Percentiles rank a stretch among this genome's conserved stretches.
These are phyloP conservation scores for Hydrolagus colliei DNA, from an alignment of 2,797 vertebrate genomes.

Conservation along the genomic window DNA sequence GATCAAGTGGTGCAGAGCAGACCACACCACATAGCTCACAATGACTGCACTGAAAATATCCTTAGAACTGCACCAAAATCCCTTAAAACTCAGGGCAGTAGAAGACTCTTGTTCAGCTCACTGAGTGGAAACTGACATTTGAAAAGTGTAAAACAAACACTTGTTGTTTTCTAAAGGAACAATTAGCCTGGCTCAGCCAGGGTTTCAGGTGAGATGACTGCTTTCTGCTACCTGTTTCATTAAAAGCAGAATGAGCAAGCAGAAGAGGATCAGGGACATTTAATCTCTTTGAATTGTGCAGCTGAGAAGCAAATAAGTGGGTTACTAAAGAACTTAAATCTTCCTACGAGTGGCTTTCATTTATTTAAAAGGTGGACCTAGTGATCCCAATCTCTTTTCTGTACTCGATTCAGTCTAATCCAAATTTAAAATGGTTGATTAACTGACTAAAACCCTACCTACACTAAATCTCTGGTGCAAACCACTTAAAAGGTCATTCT, in stretches of 20 bases:
- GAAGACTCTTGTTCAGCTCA: slow-evolving; percentile 36
- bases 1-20: background rate
- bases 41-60: background rate
- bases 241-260: slow-evolving; percentile 29
- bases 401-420: slow-evolving; percentile 30
- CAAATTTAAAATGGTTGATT: slow-evolving; percentile 33
- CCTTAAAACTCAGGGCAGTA: background rate
- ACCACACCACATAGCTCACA: background rate
- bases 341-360: slow-evolving; percentile 36
- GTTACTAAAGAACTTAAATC: slow-evolving; percentile 31
- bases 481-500: slow-evolving; percentile 37
- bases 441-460: slow-evolving; percentile 4
- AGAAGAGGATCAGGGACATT: slow-evolving; percentile 34
- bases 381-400: slow-evolving; percentile 33
- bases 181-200: background rate
- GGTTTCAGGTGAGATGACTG: slow-evolving; percentile 34
- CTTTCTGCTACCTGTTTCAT: slow-evolving; percentile 37
- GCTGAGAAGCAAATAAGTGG: slow-evolving; percentile 33
- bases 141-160: slow-evolving; percentile 37
- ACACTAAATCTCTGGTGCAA: background rate
- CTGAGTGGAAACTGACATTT: slow-evolving; percentile 41
- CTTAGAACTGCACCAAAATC: background rate
- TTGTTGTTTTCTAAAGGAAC: slow-evolving; percentile 32
- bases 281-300: slow-evolving; percentile 33
- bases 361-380: slow-evolving; percentile 32